phyloP scores from a whole-genome alignment of 92 coral and sea anemone genomes.

The Parazoanthus swiftii region DNA sequence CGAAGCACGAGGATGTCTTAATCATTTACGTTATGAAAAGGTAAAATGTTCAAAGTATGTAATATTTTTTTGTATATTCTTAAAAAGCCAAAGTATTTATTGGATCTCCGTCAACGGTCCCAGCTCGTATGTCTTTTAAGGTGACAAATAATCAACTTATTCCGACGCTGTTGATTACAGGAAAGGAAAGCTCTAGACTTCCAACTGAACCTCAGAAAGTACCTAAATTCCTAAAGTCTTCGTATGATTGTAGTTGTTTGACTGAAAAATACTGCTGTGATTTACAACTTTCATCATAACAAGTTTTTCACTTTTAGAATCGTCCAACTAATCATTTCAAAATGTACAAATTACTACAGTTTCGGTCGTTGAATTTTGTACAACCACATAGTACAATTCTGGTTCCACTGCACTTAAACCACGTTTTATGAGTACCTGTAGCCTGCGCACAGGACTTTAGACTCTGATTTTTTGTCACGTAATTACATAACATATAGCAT shows the following conservation, averaged over 20 bases:
- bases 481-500: too few relatives aligned
- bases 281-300: too few relatives aligned
- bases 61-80: neutral
- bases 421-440: neutral
- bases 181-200: neutral
- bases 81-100: neutral
- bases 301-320: too few relatives aligned
- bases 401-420: neutral
- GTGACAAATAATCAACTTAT: neutral
- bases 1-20: neutral
- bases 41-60: neutral
- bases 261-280: neutral
- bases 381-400: too few relatives aligned
- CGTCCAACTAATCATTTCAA: too few relatives aligned
- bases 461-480: too few relatives aligned
- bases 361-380: too few relatives aligned
- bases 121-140: neutral
- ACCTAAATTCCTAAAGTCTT: neutral
- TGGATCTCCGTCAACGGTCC: neutral
- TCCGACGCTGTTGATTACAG: neutral
- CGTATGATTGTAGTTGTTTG: neutral
- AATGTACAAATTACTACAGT: too few relatives aligned
- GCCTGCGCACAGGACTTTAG: neutral
- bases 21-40: neutral
- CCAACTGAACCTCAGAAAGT: neutral